Percentiles rank a stretch among this genome's conserved stretches.
Evolutionary conservation across 1,140 invertebrate genomes (phyloP).

Genomic region (Cotesia glomerata): DNA sequence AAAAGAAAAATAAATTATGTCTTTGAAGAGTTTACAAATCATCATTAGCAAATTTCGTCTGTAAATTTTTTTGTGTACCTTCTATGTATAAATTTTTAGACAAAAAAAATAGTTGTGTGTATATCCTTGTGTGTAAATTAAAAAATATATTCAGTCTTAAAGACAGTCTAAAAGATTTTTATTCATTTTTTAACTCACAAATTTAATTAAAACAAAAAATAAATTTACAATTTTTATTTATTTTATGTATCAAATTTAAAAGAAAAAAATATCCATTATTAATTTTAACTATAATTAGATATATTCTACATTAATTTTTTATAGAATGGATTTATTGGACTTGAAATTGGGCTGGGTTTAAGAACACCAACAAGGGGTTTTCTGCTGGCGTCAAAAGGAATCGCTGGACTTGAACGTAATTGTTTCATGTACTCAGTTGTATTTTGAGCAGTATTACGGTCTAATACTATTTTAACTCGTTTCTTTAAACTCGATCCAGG

Average conservation of each 20-base stretch:
- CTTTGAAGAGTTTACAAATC: slow-evolving; percentile 31
- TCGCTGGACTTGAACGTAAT: slow-evolving; percentile 71
- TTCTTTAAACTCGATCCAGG: slow-evolving; percentile 48
- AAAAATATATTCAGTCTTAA: background rate
- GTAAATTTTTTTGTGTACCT: slow-evolving; percentile 25
- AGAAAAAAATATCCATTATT: background rate
- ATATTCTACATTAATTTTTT: slow-evolving; percentile 51
- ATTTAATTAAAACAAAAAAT: background rate
- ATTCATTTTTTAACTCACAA: background rate
- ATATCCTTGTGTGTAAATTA: background rate
- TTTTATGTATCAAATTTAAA: background rate
- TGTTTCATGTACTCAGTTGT: slow-evolving; percentile 74
- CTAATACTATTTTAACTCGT: slow-evolving; percentile 71
- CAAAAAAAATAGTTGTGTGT: background rate
- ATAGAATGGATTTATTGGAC: slow-evolving; percentile 79
- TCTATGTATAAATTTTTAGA: background rate
- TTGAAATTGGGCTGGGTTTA: slow-evolving; percentile 71
- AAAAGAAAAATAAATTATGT: slow-evolving; percentile 26
- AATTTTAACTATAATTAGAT: background rate
- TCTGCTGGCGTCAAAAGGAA: slow-evolving; percentile 74
- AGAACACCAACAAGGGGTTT: slow-evolving; percentile 73
- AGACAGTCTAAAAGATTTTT: background rate
- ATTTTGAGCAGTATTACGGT: slow-evolving; percentile 71
- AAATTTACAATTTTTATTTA: background rate
- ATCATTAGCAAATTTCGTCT: slow-evolving; percentile 1